Base-by-base conservation (phyloP, 92 coral and sea anemone species). In the Porites lobata region DNA sequence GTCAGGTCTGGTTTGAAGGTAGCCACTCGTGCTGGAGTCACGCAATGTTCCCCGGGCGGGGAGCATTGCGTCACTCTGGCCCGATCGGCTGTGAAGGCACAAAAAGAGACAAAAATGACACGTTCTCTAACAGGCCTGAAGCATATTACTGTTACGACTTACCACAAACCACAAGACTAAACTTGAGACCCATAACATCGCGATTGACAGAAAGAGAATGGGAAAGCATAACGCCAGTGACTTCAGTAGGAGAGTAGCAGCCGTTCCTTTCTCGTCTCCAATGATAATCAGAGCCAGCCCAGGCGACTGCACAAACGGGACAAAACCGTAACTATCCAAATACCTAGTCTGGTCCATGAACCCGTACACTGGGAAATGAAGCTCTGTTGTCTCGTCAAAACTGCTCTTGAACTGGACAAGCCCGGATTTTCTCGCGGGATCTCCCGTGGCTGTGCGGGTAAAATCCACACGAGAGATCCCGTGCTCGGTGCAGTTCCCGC, bases 341-440 rank as follows among this genome's bases (percentile, higher is more conserved):
- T 84, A 95, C 4, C 87, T 86, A 0, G 85, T 93, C 90, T 96
- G 96, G 7, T 92, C 94, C 94, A 92, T 91, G 76, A 87, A 83
- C 8, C 99, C 99, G 86, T 96, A 96, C 9, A 96, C 96, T 18
- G 99, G 99, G 57, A 94, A 96, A 59, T 93, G 92, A 12, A 96
- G 76, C 77, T 96, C 99, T 1, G 94, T 96, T 15, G 85, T 87
- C 47, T 92, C 92, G n/a, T 94, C 95, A 21, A 96, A 81, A 75
- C 79, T 86, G 20, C 84, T 89, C 29, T 86, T 72, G 78, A 96
- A 93, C 65, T 91, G 82, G 32, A 92, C 95, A 7, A 96, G 91
- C 51, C 98, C 98, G 13, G 83, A 62, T 79, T 92, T 96, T 88
- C 24, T 78, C 47, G 95, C 96, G 72, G 89, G 74, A 26, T 32